Evolutionary conservation across 2,888 invertebrate genomes (phyloP), one percentile per base, ranked within the genome.

Genomic region (Eristalinus sepulchralis): DNA sequence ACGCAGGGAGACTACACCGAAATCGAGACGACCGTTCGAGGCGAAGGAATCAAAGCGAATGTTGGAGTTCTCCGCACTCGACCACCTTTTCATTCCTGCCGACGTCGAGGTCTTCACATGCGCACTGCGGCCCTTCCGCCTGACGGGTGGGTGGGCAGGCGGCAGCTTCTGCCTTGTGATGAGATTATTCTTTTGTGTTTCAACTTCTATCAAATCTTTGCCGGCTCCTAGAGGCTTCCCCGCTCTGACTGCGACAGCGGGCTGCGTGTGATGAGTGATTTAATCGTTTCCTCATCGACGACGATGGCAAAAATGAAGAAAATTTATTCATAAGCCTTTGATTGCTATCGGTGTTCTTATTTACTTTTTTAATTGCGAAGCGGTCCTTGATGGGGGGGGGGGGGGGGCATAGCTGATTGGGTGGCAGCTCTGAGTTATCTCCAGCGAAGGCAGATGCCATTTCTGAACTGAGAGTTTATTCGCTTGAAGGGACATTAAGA

Each of bases 41-140:
- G 27, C 71, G 67, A 84, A 72, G 34, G 57, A 20, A 62, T 57
- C 57, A 62, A 76, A 55, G 60, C 66, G 84, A 80, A 76, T 84
- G 84, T 80, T 67, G 34, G 27, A 71, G 60, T 27, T n/a, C 57
- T 71, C n/a, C 55, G 27, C 57, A 67, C 27, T 39, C 62, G n/a
- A 67, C 24, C 60, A 55, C 55, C 60, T 75, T 71, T 75, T 80
- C 71, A 79, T 75, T 63, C 20, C 17, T 20, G 34, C 31, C 20
- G 33, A 33, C 59, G 22, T 34, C 59, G 47, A 75, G 53, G 63
- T 75, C 57, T 55, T 39, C 70, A 76, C 84, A 84, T 84, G 84
- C 84, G 84, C 80, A 24, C 57, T 68, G 24, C 31, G 2, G 4
- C 9, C 47, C 22, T 31, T 0, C 13, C 34, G 3, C 10, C 55